Evolutionary conservation across 35 echinoderm and acorn worm species (phyloP).

Genomic region (Apostichopus californicus): DNA sequence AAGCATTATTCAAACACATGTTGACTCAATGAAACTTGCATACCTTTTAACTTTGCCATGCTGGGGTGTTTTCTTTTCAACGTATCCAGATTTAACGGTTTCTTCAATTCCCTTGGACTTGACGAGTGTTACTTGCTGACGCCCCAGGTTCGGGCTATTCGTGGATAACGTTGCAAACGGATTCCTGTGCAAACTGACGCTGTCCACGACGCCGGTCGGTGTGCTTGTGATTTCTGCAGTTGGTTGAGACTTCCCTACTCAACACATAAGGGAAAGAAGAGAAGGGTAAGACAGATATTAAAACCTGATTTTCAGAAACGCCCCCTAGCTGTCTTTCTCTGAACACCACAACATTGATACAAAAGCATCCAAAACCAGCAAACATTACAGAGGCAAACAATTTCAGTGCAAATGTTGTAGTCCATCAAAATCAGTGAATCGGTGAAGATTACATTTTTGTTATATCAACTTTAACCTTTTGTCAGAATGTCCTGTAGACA

Average conservation of each 20-base stretch:
- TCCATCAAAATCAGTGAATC: too few relatives aligned
- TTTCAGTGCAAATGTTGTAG: too few relatives aligned
- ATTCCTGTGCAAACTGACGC: conserved; percentile 12
- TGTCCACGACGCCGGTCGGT: not conserved
- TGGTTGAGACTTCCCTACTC: conserved; percentile 54
- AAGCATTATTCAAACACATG: not conserved
- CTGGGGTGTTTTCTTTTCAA: conserved; percentile 35
- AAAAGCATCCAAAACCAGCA: too few relatives aligned
- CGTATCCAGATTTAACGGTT: conserved; percentile 2
- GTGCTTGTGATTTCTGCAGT: conserved; percentile 66
- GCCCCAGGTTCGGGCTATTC: conserved; percentile 45
- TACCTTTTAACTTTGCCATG: conserved; percentile 47
- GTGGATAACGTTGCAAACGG: conserved; percentile 60
- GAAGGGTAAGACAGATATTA: too few relatives aligned
- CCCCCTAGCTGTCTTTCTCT: too few relatives aligned
- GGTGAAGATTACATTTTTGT: too few relatives aligned
- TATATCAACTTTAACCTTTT: too few relatives aligned
- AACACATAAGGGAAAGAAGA: conserved; percentile 12
- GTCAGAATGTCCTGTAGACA: too few relatives aligned
- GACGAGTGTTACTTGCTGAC: not conserved
- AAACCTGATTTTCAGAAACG: too few relatives aligned
- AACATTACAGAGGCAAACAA: too few relatives aligned
- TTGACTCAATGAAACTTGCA: too few relatives aligned
- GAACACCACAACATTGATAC: too few relatives aligned
- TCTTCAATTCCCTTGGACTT: conserved; percentile 48